Base-by-base conservation (phyloP, 2,888 invertebrate genomes). In the Drosophila atripex region DNA sequence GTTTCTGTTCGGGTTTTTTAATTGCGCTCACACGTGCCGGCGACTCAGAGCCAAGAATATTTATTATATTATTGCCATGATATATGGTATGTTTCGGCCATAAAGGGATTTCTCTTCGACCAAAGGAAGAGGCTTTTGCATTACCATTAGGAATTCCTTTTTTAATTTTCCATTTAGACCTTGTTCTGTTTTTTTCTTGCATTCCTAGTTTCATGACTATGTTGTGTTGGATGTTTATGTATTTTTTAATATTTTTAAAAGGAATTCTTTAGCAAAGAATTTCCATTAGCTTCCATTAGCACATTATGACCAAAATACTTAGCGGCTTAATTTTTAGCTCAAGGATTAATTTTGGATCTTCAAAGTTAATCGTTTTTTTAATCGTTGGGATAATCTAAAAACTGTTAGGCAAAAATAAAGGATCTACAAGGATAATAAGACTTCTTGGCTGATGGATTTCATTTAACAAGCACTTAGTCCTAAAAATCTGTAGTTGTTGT, bases 11-110 rank as follows among this genome's bases (percentile, higher is more conserved):
- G 38, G 58, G 52, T 60, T 69, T 88, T 88, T 88, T 83, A 85
- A 83, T 88, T 83, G 71, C 84, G 64, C 68, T 79, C 75, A 86
- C 83, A 83, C 83, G 83, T 83, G 83, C 86, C 83, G 50, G 51
- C 45, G 21, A 41, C 58, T 39, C 39, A 35, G 12, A 49, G 53
- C 50, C 59, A 58, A 60, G 49, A 53, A 49, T 63, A 43, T 60
- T 47, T 64, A 56, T 60, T 71, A 54, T 84, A 69, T 71, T 71
- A 64, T 61, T 56, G 63, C 68, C 63, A 78, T 88, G 88, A 83
- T 83, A 83, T 75, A 86, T 79, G 68, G 77, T 57, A 61, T 61
- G 63, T 61, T 61, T 55, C 63, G 66, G 73, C 76, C 82, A 76
- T 78, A 78, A 87, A 76, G 88, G 82, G 88, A 82, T 76, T 80